Evolutionary conservation across 2,888 invertebrate genomes (phyloP), one percentile per base, ranked within the genome.

Genomic region (Cacoxenus indagator): DNA sequence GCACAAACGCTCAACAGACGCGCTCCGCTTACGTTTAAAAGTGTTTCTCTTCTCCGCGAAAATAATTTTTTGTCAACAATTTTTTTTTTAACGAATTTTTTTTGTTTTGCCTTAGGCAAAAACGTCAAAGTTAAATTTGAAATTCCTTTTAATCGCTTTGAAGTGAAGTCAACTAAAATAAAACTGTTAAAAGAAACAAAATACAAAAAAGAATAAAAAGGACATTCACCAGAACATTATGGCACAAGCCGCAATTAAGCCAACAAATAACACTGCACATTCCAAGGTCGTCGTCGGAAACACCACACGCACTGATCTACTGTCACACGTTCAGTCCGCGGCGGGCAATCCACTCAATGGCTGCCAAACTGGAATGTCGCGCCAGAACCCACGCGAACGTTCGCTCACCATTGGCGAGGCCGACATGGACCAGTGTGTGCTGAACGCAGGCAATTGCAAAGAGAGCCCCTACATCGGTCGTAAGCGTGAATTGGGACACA

Each of bases 401-500:
- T 79, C 77, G 57, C 75, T 79, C 65, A 84, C 85, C 3, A 76
- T 83, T 62, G 82, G 83, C 2, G 83, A 84, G 72, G 76, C 81
- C 67, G 85, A 85, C 67, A 78, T 84, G 83, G 84, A 87, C 73
- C 82, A 83, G 51, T 78, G 84, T 14, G 74, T 85, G 65, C 77
- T 84, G 5, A 85, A 83, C 70, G 86, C 85, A 26, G 67, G 74
- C 4, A 75, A 77, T 37, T 68, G 71, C 54, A 70, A 73, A 22
- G 79, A 78, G 45, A 57, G n/a, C 51, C 69, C 55, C 61, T 81
- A 81, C 46, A 82, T 84, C 26, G 85, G 84, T 27, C 85, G 85
- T 70, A 88, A 88, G 69, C 81, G 88, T 62, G 84, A 87, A 74
- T 75, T 86, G 73, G 84, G 83, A 69, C 88, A 88, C 81, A 88